Base-by-base conservation (phyloP, 1,140 invertebrate species). In the Tetraneura akinire region DNA sequence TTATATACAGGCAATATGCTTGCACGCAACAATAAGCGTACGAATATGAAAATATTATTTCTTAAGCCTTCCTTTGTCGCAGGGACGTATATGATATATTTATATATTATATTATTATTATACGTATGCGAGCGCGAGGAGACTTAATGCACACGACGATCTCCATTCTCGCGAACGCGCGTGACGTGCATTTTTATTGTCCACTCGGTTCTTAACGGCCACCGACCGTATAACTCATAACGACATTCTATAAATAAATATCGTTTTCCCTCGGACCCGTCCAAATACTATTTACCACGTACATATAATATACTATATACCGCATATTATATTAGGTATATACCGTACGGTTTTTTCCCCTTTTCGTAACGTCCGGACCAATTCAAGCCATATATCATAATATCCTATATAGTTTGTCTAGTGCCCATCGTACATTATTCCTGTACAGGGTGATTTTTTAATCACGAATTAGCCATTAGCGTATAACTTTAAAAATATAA, bases 131-230 rank as follows among this genome's bases (percentile, higher is more conserved):
- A 37, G 62, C 10, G 1, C 1, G 4, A 8, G 29, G 18, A 64
- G 62, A n/a, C n/a, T 64, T 64, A 64, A 64, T 64, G 62, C 18
- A 5, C 29, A 37, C 62, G n/a, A 21, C 62, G 62, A 37, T 37
- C 18, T 64, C 29, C 32, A 37, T 37, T 64, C 23, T 64, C 62
- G 10, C 62, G 18, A 8, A 37, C 29, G 18, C n/a, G 37, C 62
- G 62, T 64, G 62, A 64, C 62, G 62, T 37, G n/a, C 18, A 64
- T 64, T 37, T 37, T 37, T 64, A 64, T 64, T 13, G 62, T 64
- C 62, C 62, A 64, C 62, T 64, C 29, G 32, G 32, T 29, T 64
- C n/a, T 37, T 64, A 64, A 37, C 29, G 32, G 16, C 18, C 29
- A n/a, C 57, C 26, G 8, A 16, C 23, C 18, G 18, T 62, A 62